Percentiles rank a stretch among this genome's conserved stretches.
phyloP scores from a whole-genome alignment of 2,888 invertebrate species.

The Patella caerulea region DNA sequence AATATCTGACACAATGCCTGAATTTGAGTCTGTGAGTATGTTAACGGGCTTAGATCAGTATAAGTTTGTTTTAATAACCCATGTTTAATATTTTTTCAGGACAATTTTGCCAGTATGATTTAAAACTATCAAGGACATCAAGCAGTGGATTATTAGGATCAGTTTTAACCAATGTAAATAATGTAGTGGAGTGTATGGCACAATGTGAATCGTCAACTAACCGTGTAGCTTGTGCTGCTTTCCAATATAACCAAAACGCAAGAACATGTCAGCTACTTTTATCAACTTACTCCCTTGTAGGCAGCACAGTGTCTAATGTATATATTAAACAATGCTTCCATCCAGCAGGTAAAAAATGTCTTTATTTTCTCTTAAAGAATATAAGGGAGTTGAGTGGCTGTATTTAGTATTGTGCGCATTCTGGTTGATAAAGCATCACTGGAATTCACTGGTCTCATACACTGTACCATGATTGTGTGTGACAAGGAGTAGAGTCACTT shows the following conservation, averaged over 20 bases:
- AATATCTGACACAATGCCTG: too few relatives aligned
- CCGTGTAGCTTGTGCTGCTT: slow-evolving; percentile 4
- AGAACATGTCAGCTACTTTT: slow-evolving; percentile 1
- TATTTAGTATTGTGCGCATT: too few relatives aligned
- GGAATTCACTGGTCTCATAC: too few relatives aligned
- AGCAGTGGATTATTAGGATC: background rate
- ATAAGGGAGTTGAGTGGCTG: too few relatives aligned
- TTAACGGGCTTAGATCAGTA: too few relatives aligned
- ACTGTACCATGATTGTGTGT: too few relatives aligned
- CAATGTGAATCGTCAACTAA: background rate
- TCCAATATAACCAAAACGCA: background rate
- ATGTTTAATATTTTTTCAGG: background rate
- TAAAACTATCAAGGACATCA: background rate
- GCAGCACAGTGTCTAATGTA: background rate
- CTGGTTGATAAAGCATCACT: too few relatives aligned
- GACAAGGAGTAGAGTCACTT: too few relatives aligned
- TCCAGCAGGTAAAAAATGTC: background rate
- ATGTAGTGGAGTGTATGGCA: background rate
- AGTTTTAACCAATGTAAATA: background rate
- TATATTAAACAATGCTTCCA: slow-evolving; percentile 13
- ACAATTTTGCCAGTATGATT: background rate
- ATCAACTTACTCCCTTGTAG: background rate
- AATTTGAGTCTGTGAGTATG: too few relatives aligned
- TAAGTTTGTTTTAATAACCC: too few relatives aligned
- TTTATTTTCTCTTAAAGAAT: too few relatives aligned